Conservation (phyloP, 2,797 vertebrate species). For the Lepidocolaptes lacrymiger region DNA sequence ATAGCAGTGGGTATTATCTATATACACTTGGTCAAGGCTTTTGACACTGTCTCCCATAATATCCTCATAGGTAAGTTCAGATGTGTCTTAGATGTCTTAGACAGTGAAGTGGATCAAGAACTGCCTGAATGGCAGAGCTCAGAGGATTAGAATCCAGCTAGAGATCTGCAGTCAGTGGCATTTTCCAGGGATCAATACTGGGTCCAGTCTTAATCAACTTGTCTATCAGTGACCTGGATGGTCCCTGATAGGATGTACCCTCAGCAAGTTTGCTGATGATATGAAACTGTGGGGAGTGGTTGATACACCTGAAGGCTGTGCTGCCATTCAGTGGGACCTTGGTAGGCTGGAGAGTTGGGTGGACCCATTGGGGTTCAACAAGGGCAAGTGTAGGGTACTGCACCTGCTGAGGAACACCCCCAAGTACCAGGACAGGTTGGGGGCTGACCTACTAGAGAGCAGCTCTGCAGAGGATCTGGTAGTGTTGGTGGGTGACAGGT, state of each 20-base stretch:
- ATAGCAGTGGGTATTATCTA: neutral
- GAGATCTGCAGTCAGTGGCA: neutral
- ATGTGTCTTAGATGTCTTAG: neutral
- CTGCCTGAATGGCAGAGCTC: neutral
- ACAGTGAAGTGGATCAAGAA: neutral
- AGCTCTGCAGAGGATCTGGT: neutral
- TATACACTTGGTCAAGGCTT: neutral
- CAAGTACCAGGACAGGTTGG: neutral
- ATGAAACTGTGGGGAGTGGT: neutral
- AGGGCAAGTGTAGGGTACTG: neutral
- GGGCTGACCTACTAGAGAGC: neutral
- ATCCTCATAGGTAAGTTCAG: neutral
- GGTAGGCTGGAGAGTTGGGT: neutral
- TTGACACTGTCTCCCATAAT: neutral
- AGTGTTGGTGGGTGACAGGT: neutral
- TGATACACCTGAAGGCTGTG: neutral
- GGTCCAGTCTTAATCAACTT: accelerated
- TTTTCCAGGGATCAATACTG: neutral
- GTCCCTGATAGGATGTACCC: neutral
- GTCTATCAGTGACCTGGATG: neutral
- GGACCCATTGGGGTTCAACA: neutral
- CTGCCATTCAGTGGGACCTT: neutral
- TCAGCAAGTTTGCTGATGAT: neutral
- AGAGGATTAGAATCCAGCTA: neutral
- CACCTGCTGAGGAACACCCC: too few species aligned